These are phyloP conservation scores for Myotis pilosus DNA, from an alignment of 2,797 vertebrate genomes.

Conservation along the genomic window DNA sequence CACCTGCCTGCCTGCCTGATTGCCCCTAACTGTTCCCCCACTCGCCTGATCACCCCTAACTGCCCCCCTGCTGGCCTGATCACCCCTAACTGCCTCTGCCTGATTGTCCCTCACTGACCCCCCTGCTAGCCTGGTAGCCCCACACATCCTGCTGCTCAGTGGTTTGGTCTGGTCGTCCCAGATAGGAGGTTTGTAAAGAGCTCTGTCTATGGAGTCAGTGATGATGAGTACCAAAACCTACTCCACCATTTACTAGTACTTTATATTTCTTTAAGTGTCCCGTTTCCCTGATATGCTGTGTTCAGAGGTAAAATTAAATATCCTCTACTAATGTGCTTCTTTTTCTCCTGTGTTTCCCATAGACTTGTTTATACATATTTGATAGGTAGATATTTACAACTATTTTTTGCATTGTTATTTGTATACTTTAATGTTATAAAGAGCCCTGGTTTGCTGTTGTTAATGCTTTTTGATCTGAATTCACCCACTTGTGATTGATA, in stretches of 20 bases:
- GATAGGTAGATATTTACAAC: not conserved
- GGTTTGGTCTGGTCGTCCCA: too few relatives aligned
- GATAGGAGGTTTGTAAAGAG: not conserved
- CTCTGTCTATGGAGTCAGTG: not conserved
- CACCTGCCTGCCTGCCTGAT: too few relatives aligned
- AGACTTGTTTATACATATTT: not conserved
- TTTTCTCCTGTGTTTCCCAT: not conserved
- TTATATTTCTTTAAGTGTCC: not conserved
- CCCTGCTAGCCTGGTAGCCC: too few relatives aligned
- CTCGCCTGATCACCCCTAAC: too few relatives aligned
- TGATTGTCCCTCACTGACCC: too few relatives aligned
- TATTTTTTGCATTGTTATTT: not conserved
- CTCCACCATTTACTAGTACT: not conserved
- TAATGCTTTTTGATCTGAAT: not conserved
- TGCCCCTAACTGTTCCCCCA: too few relatives aligned
- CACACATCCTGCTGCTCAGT: too few relatives aligned
- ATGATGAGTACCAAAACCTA: not conserved
- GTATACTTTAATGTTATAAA: not conserved
- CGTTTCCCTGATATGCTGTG: not conserved
- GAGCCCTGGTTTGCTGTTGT: not conserved
- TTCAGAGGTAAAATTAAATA: not conserved
- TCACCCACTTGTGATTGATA: not conserved
- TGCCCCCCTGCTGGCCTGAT: too few relatives aligned
- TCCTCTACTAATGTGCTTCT: not conserved
- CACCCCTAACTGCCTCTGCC: too few relatives aligned